A percentile compares a stretch with the other conserved stretches of the same genome.
Conservation (phyloP, 2,113 vertebrate species). For the Oreotragus oreotragus region DNA sequence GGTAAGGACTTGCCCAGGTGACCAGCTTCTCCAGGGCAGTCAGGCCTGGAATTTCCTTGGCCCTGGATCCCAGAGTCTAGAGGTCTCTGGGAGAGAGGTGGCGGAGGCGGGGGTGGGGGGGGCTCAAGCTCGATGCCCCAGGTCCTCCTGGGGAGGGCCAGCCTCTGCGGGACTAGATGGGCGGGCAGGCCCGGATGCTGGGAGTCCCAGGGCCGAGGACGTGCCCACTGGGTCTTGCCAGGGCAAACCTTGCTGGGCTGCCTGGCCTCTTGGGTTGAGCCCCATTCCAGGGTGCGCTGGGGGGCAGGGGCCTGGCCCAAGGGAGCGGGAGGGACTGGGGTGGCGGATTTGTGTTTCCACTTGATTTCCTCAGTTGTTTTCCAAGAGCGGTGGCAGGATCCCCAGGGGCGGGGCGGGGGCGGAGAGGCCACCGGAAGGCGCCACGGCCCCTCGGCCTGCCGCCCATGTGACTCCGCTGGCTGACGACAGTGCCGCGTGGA, state of each 20-base stretch:
- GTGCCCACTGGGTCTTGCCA: neutral
- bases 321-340: constrained; percentile 31
- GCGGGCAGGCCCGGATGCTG: neutral
- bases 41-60: neutral
- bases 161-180: neutral
- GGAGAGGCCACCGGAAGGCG: constrained; percentile 51
- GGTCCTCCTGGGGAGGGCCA: neutral
- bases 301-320: constrained; percentile 14
- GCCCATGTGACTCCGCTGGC: constrained; percentile 75
- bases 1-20: neutral
- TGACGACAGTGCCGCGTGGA: constrained; percentile 54
- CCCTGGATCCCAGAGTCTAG: neutral
- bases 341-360: constrained; percentile 70
- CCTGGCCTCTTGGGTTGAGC: neutral
- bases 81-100: neutral
- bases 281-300: neutral
- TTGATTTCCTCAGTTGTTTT: constrained; percentile 79
- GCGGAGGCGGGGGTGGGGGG: no score
- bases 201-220: neutral
- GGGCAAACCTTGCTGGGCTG: neutral
- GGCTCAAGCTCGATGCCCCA: neutral
- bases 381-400: constrained; percentile 47
- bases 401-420: constrained; percentile 22
- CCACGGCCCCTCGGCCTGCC: neutral
- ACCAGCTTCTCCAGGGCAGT: neutral